Evolutionary conservation across 1,140 invertebrate species (phyloP), one percentile per base, ranked within the genome.

Genomic region (Brachionus manjavacas): DNA sequence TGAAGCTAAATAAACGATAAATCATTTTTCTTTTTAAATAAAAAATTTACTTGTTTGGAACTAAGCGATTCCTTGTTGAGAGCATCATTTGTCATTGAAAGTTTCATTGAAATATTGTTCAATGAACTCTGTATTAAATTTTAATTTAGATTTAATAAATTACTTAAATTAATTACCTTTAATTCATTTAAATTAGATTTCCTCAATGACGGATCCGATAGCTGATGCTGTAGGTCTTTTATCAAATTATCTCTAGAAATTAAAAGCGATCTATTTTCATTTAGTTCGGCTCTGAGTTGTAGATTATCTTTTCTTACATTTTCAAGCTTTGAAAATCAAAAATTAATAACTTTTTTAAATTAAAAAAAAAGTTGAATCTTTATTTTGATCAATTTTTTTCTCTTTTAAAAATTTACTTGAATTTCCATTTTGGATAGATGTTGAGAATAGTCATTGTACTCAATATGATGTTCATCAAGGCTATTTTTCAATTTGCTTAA

Each of bases 251-350:
- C 72, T 12, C 72, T 46, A 4, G 72, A 76, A 49, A 76, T 76
- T 25, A 76, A 12, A n/a, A 49, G 31, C 4, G 72, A 46, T 76
- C 72, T n/a, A 49, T 9, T 25, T 35, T 76, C 72, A 49, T 76
- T 76, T 76, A 76, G 25, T 49, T 76, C 72, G 9, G 72, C 72
- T 76, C 72, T 76, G 28, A 76, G n/a, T 49, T 76, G 39, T 9
- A 76, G 46, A 25, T 76, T 76, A 28, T 76, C 72, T 76, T 35
- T 76, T 49, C 72, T 76, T 25, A 76, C 72, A 76, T 76, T 76
- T 76, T 76, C 72, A 14, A 72, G 68, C 68, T 72, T 16, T 41
- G 23, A 72, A 39, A 7, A 7, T 35, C 1, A 35, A 35, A 35
- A 7, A 7, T 31, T 31, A 35, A 35, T 35, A 35, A 6, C 31